Evolutionary conservation across 1,140 invertebrate species (phyloP), one percentile per base, ranked within the genome.

Genomic region (Palaemon carinicauda): DNA sequence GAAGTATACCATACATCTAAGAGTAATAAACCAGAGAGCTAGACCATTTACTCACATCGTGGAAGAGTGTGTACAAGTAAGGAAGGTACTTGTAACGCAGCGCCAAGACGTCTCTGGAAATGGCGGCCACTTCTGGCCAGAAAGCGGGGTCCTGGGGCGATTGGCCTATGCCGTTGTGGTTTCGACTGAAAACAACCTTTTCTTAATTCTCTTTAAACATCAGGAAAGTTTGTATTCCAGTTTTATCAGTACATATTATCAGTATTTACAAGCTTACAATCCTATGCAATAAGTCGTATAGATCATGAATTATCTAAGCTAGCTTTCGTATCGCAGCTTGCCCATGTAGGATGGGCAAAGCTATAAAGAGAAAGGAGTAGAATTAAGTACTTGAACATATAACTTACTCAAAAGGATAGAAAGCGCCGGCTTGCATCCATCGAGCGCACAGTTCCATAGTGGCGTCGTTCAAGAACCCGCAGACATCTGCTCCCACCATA

Each of bases 131-230:
- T 9, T 86, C 86, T n/a, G 89, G 90, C 90, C 91, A 91, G 1
- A 85, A 50, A 3, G 89, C 90, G 1, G 91, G 91, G 75, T 91
- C 91, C 85, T 91, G 91, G 69, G 84, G 81, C 0, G 77, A 80
- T n/a, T 33, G 73, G 12, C 71, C 89, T 1, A 74, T 24, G 21
- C 94, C 94, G 91, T 97, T 97, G 90, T 97, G 96, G 92, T 97
- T 97, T 88, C 96, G 93, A 1, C 95, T 94, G 92, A 97, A 97
- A 17, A 91, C 88, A 85, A 92, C 0, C 52, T 15, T 7, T n/a
- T 53, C 51, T n/a, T n/a, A n/a, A n/a, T n/a, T n/a, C n/a, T n/a
- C n/a, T n/a, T n/a, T n/a, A n/a, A 19, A 19, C n/a, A 73, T 33
- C 27, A 41, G 19, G 41, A 12, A 3, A 71, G 24, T 27, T 29